Conservation (phyloP, 2,797 vertebrate genomes). For the Loriculus beryllinus region DNA sequence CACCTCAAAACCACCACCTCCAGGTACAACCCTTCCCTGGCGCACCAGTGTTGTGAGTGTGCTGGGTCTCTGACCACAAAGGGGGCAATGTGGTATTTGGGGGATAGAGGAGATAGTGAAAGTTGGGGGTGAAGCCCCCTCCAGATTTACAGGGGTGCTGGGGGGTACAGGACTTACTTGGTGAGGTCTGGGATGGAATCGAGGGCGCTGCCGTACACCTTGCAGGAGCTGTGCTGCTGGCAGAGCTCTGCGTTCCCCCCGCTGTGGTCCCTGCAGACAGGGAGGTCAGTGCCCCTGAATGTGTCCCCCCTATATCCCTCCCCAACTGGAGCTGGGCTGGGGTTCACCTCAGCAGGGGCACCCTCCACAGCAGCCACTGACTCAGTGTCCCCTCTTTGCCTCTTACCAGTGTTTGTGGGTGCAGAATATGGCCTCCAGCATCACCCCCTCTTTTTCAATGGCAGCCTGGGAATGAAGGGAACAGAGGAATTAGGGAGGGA, state of each 20-base stretch:
- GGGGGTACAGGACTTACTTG: slow-evolving; percentile 77
- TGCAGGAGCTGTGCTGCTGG: slow-evolving; percentile 82
- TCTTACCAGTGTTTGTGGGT: slow-evolving; percentile 98
- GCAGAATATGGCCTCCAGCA: slow-evolving; percentile 91
- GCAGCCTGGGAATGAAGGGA: slow-evolving; percentile 74
- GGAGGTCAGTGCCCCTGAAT: background rate
- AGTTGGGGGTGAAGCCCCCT: background rate
- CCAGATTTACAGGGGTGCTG: background rate
- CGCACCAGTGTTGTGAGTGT: rapidly evolving
- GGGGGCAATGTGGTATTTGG: rapidly evolving
- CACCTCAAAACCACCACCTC: background rate
- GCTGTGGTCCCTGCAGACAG: slow-evolving; percentile 19
- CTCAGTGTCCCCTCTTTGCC: background rate
- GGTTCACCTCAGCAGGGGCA: background rate
- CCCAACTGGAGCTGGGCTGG: background rate
- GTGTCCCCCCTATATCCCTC: too few relatives aligned
- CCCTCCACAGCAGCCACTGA: background rate
- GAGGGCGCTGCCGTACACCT: slow-evolving; percentile 87
- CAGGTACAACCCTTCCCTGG: rapidly evolving
- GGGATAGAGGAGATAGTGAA: background rate
- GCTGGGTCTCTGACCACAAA: background rate
- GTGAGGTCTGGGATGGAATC: slow-evolving; percentile 95
- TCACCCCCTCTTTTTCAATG: slow-evolving; percentile 86
- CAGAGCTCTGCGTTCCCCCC: slow-evolving; percentile 88
- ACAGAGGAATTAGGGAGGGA: background rate